Evolutionary conservation across 2,113 vertebrate species (phyloP).

Genomic region (Raja brachyura): DNA sequence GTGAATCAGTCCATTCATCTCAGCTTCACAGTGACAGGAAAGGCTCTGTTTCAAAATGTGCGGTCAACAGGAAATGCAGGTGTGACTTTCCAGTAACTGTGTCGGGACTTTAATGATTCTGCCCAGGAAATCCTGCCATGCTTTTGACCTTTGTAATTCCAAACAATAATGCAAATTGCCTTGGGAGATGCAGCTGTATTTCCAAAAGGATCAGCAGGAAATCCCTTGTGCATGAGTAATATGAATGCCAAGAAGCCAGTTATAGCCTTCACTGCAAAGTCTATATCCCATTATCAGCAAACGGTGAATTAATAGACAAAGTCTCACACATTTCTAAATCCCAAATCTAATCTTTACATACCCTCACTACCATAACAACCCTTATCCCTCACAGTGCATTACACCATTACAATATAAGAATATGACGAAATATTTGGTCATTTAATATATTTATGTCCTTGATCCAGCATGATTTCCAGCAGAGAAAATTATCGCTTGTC

Average conservation of each 20-base stretch:
- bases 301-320: background rate
- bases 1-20: background rate
- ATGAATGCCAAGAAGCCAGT: background rate
- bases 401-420: background rate
- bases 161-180: background rate
- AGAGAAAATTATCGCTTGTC: background rate
- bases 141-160: background rate
- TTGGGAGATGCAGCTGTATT: background rate
- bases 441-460: background rate
- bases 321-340: background rate
- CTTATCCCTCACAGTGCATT: too few species aligned
- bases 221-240: background rate
- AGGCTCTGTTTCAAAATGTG: background rate
- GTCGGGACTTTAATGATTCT: background rate
- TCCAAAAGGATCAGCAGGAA: background rate
- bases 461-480: background rate
- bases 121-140: conserved; percentile 27
- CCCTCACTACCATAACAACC: too few species aligned
- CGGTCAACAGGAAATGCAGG: conserved; percentile 28
- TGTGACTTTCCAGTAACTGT: conserved; percentile 11
- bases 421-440: background rate
- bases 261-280: background rate
- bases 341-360: background rate
- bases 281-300: background rate
- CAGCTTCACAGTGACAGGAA: background rate